Evolutionary conservation across 2,888 invertebrate genomes (phyloP).

Genomic region (Resseliella maxima): DNA sequence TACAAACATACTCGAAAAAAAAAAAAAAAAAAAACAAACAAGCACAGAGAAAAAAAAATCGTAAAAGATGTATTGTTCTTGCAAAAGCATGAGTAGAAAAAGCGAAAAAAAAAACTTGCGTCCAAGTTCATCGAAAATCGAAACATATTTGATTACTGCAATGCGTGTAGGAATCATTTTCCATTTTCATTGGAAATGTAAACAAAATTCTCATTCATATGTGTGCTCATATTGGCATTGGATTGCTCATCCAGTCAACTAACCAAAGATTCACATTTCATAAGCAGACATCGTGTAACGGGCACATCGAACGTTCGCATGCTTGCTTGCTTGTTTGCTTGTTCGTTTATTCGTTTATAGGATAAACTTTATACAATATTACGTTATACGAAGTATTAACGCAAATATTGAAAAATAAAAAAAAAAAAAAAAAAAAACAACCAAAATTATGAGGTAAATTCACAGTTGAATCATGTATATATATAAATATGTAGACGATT

Average conservation of each 20-base stretch:
- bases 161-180: neutral
- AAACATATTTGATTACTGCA: neutral
- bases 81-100: too few relatives aligned
- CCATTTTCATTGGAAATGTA: slow-evolving; percentile 1
- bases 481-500: too few relatives aligned
- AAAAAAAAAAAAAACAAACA: neutral
- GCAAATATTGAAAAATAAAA: neutral
- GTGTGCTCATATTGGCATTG: neutral
- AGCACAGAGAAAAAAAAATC: neutral
- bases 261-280: slow-evolving; percentile 19
- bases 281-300: slow-evolving; percentile 11
- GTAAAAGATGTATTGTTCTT: neutral
- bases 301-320: neutral
- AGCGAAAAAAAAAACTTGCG: too few relatives aligned
- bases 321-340: neutral
- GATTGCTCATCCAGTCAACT: neutral
- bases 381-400: neutral
- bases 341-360: too few relatives aligned
- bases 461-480: neutral
- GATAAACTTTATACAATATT: too few relatives aligned
- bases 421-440: neutral
- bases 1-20: too few relatives aligned
- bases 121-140: slow-evolving; percentile 7
- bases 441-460: neutral
- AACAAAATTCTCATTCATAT: neutral